A percentile compares a stretch with the other conserved stretches of the same genome.
Conservation (phyloP, 2,888 invertebrate genomes). For the Yponomeuta sedellus region DNA sequence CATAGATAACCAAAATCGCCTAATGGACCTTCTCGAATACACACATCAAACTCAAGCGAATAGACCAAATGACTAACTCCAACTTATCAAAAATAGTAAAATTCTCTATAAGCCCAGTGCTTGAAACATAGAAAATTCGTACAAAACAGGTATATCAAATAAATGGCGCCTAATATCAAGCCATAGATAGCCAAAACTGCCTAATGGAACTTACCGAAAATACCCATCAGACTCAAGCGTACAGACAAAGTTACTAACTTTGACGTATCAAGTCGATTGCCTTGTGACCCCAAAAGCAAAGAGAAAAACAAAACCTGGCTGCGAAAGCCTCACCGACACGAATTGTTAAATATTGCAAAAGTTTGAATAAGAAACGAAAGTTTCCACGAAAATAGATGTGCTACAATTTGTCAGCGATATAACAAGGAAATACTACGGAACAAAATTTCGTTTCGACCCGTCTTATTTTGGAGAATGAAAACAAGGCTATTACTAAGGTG, state of each 20-base stretch:
- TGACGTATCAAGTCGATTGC: neutral
- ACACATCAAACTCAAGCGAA: too few species aligned
- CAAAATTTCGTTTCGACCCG: slow-evolving; percentile 36
- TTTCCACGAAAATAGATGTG: slow-evolving; percentile 32
- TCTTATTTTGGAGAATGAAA: slow-evolving; percentile 46
- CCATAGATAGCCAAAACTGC: too few species aligned
- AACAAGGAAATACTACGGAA: slow-evolving; percentile 22
- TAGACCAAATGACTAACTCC: too few species aligned
- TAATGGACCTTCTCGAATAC: too few species aligned
- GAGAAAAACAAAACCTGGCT: neutral
- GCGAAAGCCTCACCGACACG: slow-evolving; percentile 26
- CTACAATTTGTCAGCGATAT: slow-evolving; percentile 35
- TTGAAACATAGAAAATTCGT: too few species aligned
- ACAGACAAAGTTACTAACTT: neutral
- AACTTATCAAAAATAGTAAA: too few species aligned
- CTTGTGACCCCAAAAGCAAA: neutral
- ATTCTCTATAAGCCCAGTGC: too few species aligned
- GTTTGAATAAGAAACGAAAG: slow-evolving; percentile 41
- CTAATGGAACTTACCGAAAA: too few species aligned
- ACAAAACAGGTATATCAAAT: too few species aligned
- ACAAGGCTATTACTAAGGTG: slow-evolving; percentile 50
- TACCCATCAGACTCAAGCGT: neutral
- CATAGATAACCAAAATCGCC: too few species aligned
- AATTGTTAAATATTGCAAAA: slow-evolving; percentile 54
- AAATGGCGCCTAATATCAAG: too few species aligned